A percentile compares a stretch with the other conserved stretches of the same genome.
These are phyloP conservation scores for Campopleginae sp. DNA, from an alignment of 2,888 invertebrate species.

Conservation along the genomic window DNA sequence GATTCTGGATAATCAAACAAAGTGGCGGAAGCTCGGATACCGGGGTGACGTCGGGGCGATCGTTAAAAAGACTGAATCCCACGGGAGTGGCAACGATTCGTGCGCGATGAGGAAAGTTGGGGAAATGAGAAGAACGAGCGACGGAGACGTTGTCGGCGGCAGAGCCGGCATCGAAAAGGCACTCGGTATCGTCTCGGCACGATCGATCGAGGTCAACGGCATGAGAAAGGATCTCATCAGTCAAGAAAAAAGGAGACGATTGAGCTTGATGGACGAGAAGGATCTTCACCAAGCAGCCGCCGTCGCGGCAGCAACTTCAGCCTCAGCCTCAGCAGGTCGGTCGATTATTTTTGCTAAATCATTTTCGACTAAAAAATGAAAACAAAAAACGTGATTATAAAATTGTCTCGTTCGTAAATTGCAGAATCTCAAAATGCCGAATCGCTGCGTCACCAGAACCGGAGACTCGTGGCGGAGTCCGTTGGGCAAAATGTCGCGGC, in stretches of 20 bases:
- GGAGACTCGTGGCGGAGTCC: constrained; percentile 74
- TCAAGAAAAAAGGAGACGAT: constrained; percentile 88
- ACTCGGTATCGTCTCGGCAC: constrained; percentile 75
- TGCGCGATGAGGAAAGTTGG: constrained; percentile 82
- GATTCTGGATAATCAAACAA: constrained; percentile 82
- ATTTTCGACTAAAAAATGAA: not conserved
- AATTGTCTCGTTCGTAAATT: constrained; percentile 58
- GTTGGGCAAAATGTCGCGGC: constrained; percentile 67
- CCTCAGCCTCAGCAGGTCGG: constrained; percentile 17
- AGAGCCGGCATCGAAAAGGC: constrained; percentile 73
- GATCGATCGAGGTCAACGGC: constrained; percentile 86
- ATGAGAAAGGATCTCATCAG: constrained; percentile 84
- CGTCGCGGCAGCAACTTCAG: not conserved
- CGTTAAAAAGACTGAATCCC: constrained; percentile 85
- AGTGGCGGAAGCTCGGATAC: constrained; percentile 81
- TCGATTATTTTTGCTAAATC: not conserved
- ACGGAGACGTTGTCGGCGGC: constrained; percentile 82
- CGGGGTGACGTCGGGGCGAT: constrained; percentile 75
- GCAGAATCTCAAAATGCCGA: constrained; percentile 83
- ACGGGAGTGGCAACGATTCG: constrained; percentile 83
- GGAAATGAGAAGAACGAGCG: constrained; percentile 85
- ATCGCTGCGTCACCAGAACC: constrained; percentile 76
- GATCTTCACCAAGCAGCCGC: constrained; percentile 79
- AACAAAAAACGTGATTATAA: not conserved
- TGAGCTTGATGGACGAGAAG: constrained; percentile 83